A percentile compares a stretch with the other conserved stretches of the same genome.
Evolutionary conservation across 2,797 vertebrate species (phyloP).

Genomic region (Sardinella longiceps): DNA sequence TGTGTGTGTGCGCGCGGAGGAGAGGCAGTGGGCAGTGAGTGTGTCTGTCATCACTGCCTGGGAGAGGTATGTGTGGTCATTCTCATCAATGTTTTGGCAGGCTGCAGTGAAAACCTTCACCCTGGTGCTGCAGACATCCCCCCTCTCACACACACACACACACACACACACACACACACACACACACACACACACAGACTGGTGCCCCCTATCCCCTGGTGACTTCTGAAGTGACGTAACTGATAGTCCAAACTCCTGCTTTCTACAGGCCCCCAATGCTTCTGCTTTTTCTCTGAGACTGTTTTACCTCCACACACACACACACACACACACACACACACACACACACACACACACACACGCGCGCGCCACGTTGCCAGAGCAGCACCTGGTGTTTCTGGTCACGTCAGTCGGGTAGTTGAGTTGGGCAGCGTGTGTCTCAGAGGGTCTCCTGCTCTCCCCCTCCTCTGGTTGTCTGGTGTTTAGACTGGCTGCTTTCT

Average conservation of each 20-base stretch:
- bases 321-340: not conserved
- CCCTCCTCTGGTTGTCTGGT: slow-evolving; percentile 62
- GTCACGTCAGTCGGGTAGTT: not conserved
- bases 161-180: not conserved
- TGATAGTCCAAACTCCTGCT: slow-evolving; percentile 30
- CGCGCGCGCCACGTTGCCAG: not conserved
- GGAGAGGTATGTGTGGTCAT: slow-evolving; percentile 33
- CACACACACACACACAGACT: not conserved
- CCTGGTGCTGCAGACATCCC: not conserved
- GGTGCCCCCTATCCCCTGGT: slow-evolving; percentile 20
- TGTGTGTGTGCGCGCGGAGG: too few species aligned
- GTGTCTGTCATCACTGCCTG: not conserved
- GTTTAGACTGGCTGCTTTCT: not conserved
- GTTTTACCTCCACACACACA: not conserved
- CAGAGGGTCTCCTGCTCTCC: slow-evolving; percentile 60
- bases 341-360: not conserved
- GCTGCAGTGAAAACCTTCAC: slow-evolving; percentile 8
- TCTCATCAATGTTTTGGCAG: slow-evolving; percentile 29
- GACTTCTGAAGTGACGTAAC: slow-evolving; percentile 32
- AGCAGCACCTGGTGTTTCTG: not conserved
- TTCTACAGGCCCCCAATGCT: not conserved
- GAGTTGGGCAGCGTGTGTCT: not conserved
- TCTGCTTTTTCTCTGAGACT: not conserved
- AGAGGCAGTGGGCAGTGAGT: not conserved
- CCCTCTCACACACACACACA: not conserved